phyloP scores from a whole-genome alignment of 2,797 vertebrate genomes.

The Anabas testudineus region DNA sequence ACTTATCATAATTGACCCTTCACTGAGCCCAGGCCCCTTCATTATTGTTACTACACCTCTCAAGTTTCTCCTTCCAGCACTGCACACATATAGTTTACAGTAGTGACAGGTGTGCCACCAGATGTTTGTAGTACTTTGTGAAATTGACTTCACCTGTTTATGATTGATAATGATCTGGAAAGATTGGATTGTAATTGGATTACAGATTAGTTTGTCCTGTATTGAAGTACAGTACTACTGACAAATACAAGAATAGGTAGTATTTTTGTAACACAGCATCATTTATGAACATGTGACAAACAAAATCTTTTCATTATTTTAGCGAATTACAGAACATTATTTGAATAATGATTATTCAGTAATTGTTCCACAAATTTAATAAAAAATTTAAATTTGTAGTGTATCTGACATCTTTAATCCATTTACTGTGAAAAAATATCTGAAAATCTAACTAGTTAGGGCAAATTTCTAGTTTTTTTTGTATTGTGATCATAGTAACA shows the following conservation, averaged over 20 bases:
- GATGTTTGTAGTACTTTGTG: background rate
- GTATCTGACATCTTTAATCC: too few relatives aligned
- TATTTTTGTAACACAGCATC: background rate
- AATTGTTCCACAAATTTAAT: too few relatives aligned
- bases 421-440: too few relatives aligned
- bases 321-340: too few relatives aligned
- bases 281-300: background rate
- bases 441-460: too few relatives aligned
- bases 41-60: background rate
- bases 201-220: background rate
- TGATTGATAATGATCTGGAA: too few relatives aligned
- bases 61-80: background rate
- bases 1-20: background rate
- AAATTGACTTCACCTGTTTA: background rate
- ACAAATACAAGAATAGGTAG: background rate
- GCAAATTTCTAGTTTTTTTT: too few relatives aligned
- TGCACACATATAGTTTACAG: background rate
- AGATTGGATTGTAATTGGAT: too few relatives aligned
- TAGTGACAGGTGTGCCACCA: background rate
- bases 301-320: background rate
- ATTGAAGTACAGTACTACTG: background rate
- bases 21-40: background rate
- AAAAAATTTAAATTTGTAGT: too few relatives aligned
- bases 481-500: too few relatives aligned
- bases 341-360: too few relatives aligned